Evolutionary conservation across 1,140 invertebrate genomes (phyloP).

Genomic region (Drosophila eugracilis): DNA sequence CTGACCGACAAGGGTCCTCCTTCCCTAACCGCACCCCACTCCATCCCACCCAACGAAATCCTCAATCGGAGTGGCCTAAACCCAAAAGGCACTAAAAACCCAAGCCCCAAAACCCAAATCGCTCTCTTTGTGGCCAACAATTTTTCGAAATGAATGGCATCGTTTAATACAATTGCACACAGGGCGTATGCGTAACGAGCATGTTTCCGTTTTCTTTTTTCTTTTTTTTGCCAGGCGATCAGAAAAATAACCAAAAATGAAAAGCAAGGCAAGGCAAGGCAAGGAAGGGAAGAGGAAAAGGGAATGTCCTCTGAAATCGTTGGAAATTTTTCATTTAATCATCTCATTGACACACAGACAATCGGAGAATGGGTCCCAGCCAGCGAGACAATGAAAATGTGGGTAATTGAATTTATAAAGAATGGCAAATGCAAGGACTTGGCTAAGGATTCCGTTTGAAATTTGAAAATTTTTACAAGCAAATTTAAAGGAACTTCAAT

Average conservation of each 20-base stretch:
- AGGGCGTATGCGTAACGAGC: slow-evolving; percentile 42
- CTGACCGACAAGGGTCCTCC: slow-evolving; percentile 28
- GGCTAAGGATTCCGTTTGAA: background rate
- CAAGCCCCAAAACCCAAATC: slow-evolving; percentile 2
- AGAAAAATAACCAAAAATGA: too few species aligned
- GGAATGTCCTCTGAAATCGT: slow-evolving; percentile 12
- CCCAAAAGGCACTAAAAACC: slow-evolving; percentile 1
- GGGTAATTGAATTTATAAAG: slow-evolving; percentile 24
- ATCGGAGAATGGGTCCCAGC: too few species aligned
- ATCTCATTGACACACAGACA: slow-evolving; percentile 28
- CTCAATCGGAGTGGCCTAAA: slow-evolving; percentile 16
- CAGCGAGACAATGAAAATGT: slow-evolving; percentile 35
- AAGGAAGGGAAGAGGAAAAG: too few species aligned
- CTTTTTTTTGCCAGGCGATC: background rate
- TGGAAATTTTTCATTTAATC: slow-evolving; percentile 41
- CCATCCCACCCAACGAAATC: slow-evolving; percentile 22
- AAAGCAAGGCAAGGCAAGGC: too few species aligned
- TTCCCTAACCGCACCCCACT: too few species aligned
- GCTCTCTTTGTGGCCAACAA: slow-evolving; percentile 23
- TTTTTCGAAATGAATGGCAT: slow-evolving; percentile 24
- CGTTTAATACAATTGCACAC: slow-evolving; percentile 30
- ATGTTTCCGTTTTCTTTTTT: too few species aligned
- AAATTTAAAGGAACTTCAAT: too few species aligned
- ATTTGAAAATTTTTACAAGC: background rate
- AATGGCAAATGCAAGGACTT: background rate